Evolutionary conservation across 2,888 invertebrate species (phyloP).

Genomic region (Masnerella sp.): DNA sequence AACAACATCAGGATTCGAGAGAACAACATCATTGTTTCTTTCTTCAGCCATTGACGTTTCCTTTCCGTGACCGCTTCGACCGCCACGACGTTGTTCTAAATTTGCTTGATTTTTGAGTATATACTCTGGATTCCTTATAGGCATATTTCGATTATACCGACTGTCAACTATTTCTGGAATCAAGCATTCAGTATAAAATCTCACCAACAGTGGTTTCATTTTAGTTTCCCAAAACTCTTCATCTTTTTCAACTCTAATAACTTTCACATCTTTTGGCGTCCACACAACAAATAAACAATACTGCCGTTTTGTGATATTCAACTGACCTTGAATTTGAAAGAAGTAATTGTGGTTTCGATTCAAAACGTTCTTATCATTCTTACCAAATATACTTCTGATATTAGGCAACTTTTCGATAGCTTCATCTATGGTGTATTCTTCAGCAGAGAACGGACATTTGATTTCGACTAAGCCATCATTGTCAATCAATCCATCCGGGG

Average conservation of each 20-base stretch:
- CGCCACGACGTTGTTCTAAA: too few relatives aligned
- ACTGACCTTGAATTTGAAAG: constrained; percentile 12
- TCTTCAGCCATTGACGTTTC: too few relatives aligned
- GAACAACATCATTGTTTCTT: neutral
- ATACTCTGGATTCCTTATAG: constrained; percentile 4
- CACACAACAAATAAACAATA: constrained; percentile 7
- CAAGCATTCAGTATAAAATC: constrained; percentile 2
- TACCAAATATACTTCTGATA: neutral
- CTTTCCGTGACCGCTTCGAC: too few relatives aligned
- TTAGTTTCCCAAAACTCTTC: constrained; percentile 1
- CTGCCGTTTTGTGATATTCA: constrained; percentile 7
- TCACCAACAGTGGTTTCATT: neutral
- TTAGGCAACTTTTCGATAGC: neutral
- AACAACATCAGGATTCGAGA: neutral
- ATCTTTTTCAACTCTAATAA: neutral
- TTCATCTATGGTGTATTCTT: neutral
- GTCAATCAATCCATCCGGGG: constrained; percentile 53
- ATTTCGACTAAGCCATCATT: constrained; percentile 48
- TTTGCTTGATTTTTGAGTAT: neutral
- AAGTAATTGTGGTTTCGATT: constrained; percentile 2
- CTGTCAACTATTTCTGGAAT: constrained; percentile 12
- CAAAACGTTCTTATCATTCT: neutral
- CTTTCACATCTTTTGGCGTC: neutral
- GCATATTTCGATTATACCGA: constrained; percentile 8
- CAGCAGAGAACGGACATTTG: constrained; percentile 38